Evolutionary conservation across 35 echinoderm and acorn worm genomes (phyloP), one percentile per base, ranked within the genome.

Genomic region (Amphiura filiformis): DNA sequence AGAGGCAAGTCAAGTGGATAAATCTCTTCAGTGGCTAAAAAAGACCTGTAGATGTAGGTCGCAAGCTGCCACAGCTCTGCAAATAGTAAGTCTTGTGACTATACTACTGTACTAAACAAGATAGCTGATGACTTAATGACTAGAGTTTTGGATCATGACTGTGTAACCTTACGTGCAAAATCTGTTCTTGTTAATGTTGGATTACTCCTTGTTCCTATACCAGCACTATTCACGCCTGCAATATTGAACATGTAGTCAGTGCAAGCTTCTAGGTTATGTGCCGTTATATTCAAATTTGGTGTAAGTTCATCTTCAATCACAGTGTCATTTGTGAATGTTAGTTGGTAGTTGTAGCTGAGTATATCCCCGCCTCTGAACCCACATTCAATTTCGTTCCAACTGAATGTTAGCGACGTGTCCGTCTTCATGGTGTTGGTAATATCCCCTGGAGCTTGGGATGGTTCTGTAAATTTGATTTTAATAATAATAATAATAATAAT

Each of bases 91-190:
- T n/a, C n/a, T n/a, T n/a, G n/a, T n/a, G n/a, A n/a, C n/a, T n/a
- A n/a, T n/a, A n/a, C n/a, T n/a, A n/a, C n/a, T n/a, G n/a, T n/a
- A n/a, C n/a, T n/a, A n/a, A n/a, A n/a, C n/a, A n/a, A n/a, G n/a
- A n/a, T n/a, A n/a, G n/a, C n/a, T n/a, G n/a, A n/a, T n/a, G n/a
- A n/a, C n/a, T n/a, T n/a, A n/a, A n/a, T n/a, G n/a, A n/a, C n/a
- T n/a, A n/a, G n/a, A n/a, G n/a, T n/a, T n/a, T n/a, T n/a, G n/a
- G n/a, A n/a, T n/a, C n/a, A n/a, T n/a, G n/a, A n/a, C n/a, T n/a
- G n/a, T n/a, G n/a, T n/a, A n/a, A n/a, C n/a, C n/a, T n/a, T 47
- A 70, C 61, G 7, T n/a, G 61, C 61, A 70, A 70, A 70, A 70
- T 70, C 61, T 70, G 61, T 70, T 30, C 26, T n/a, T 13, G 4